A percentile compares a stretch with the other conserved stretches of the same genome.
phyloP scores from a whole-genome alignment of 2,113 vertebrate species.

The Gambusia holbrooki region DNA sequence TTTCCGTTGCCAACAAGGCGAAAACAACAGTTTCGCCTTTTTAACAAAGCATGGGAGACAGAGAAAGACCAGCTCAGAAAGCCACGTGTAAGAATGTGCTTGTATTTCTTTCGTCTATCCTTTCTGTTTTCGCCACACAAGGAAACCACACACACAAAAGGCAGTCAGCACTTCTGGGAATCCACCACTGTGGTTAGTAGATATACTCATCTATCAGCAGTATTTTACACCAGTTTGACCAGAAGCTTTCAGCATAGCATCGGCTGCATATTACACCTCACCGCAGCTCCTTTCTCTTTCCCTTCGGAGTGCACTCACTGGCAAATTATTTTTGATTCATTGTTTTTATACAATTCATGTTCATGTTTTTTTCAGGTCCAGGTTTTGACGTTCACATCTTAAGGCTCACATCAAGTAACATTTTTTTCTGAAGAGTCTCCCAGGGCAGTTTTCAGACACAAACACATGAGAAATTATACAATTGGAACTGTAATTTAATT shows the following conservation, averaged over 20 bases:
- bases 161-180: slow-evolving; percentile 40
- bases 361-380: background rate
- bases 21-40: slow-evolving; percentile 20
- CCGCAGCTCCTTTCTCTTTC: slow-evolving; percentile 28
- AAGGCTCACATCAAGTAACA: slow-evolving; percentile 4
- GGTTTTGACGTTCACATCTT: slow-evolving; percentile 11
- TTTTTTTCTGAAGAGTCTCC: background rate
- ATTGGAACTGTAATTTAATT: background rate
- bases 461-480: background rate
- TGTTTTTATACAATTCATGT: slow-evolving; percentile 15
- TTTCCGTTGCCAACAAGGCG: slow-evolving; percentile 2
- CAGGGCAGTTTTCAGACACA: background rate
- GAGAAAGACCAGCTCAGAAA: slow-evolving; percentile 1
- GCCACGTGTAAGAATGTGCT: slow-evolving; percentile 6
- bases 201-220: slow-evolving; percentile 36
- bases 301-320: slow-evolving; percentile 22
- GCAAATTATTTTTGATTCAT: background rate
- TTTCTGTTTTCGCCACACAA: slow-evolving; percentile 7
- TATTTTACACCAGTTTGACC: slow-evolving; percentile 49
- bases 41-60: slow-evolving; percentile 17
- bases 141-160: slow-evolving; percentile 18
- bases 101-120: slow-evolving; percentile 15
- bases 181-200: slow-evolving; percentile 31
- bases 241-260: slow-evolving; percentile 55
- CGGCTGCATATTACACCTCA: slow-evolving; percentile 34